Base-by-base conservation (phyloP, 2,113 vertebrate species). In the Synchiropus splendidus region DNA sequence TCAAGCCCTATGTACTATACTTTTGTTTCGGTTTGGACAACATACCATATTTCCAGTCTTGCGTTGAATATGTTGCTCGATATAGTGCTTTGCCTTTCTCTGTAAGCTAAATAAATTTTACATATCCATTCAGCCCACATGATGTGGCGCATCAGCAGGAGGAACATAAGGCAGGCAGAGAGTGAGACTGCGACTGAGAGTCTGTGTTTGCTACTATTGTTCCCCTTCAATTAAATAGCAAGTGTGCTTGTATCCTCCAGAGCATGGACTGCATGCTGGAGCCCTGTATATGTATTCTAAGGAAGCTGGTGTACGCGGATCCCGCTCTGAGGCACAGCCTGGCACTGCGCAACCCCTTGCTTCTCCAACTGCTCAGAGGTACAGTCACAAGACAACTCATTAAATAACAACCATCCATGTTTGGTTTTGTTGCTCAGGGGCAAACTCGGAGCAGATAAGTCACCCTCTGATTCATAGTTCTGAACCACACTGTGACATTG, bases 331-430 rank as follows among this genome's bases (percentile, higher is more conserved):
- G 94, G 18, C 70, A 66, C 41, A 78, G 83, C 32, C 81, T 98
- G 34, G 87, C 90, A 2, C 83, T 89, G 36, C 79, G 79, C 17
- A 55, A 86, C 39, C 72, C 80, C 49, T 59, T 92, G 39, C 78
- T 97, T 46, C 83, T 88, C 52, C 54, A 78, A 11, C 70, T 99
- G 10, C 81, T 97, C 65, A 85, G 88, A 89, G 92, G 95, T 99
- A 75, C 49, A 18, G 52, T 75, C 46, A 52, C 59, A 62, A 73
- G 56, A 53, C 57, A 55, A 36, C 70, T 77, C 73, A 71, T 82
- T 77, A 72, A 70, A 52, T 54, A 66, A 51, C 67, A 58, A 36
- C 52, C 37, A 39, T 16, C 38, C 48, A 34, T 30, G 15, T 48
- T 38, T 44, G 61, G 49, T 47, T 38, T 11, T 48, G 43, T 45